Percentiles rank a stretch among this genome's conserved stretches.
Evolutionary conservation across 1,140 invertebrate species (phyloP).

Genomic region (Centruroides sculpturatus): DNA sequence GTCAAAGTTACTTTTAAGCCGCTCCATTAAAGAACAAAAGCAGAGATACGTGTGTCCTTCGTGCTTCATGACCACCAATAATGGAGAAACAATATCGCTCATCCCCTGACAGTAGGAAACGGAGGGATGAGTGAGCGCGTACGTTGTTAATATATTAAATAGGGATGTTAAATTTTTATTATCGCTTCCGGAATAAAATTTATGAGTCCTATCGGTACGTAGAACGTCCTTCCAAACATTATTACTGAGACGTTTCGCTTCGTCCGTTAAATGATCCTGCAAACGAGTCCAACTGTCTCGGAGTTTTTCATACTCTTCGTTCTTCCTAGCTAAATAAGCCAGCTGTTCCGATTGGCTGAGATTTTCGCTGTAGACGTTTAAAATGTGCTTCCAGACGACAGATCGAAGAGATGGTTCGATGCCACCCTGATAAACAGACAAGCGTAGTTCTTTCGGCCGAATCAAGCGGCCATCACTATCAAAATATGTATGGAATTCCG

Average conservation of each 20-base stretch:
- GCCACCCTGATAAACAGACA: slow-evolving; percentile 57
- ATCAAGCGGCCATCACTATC: slow-evolving; percentile 77
- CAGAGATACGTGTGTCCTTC: slow-evolving; percentile 93
- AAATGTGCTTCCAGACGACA: slow-evolving; percentile 86
- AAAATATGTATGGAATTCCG: slow-evolving; percentile 77
- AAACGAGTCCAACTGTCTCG: slow-evolving; percentile 57
- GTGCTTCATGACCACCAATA: slow-evolving; percentile 87
- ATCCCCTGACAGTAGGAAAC: slow-evolving; percentile 96
- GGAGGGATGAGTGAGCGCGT: slow-evolving; percentile 76
- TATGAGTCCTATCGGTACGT: slow-evolving; percentile 81
- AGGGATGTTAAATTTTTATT: slow-evolving; percentile 88
- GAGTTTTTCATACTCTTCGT: slow-evolving; percentile 68
- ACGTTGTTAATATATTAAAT: slow-evolving; percentile 92
- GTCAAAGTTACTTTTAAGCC: slow-evolving; percentile 76
- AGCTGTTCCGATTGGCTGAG: slow-evolving; percentile 78
- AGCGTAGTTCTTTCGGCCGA: slow-evolving; percentile 63
- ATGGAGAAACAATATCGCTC: slow-evolving; percentile 90
- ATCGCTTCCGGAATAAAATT: slow-evolving; percentile 84
- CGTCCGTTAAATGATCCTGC: slow-evolving; percentile 7
- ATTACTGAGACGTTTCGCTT: background rate
- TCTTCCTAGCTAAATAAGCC: slow-evolving; percentile 85
- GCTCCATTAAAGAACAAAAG: slow-evolving; percentile 85
- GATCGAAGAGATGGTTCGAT: slow-evolving; percentile 29
- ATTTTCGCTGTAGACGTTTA: slow-evolving; percentile 85
- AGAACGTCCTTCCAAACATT: slow-evolving; percentile 62